phyloP scores from a whole-genome alignment of 2,113 vertebrate genomes.

The Plecotus auritus region DNA sequence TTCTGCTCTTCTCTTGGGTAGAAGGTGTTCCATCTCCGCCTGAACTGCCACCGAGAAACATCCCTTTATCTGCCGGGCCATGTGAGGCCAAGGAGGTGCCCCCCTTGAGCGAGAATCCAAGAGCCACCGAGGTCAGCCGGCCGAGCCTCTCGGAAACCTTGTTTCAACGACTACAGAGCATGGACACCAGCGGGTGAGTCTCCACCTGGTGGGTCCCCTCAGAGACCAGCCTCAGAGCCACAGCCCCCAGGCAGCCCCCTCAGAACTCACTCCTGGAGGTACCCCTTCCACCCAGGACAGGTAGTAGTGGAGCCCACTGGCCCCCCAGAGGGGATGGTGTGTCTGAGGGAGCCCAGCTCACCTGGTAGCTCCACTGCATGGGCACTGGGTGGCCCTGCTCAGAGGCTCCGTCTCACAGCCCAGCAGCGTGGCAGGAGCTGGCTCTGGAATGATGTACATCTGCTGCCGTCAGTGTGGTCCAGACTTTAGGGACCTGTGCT shows the following conservation, averaged over 20 bases:
- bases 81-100: conserved; percentile 84
- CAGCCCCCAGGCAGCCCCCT: too few species aligned
- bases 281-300: background rate
- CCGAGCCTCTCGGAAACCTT: conserved; percentile 85
- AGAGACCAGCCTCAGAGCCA: background rate
- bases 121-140: conserved; percentile 75
- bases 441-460: background rate
- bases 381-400: background rate
- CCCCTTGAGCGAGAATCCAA: conserved; percentile 51
- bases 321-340: fast-evolving
- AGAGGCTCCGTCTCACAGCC: background rate
- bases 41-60: conserved; percentile 91
- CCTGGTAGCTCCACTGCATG: fast-evolving
- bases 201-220: fast-evolving
- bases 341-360: background rate
- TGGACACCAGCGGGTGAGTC: conserved; percentile 89
- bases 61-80: conserved; percentile 56
- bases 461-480: background rate
- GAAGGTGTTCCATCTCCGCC: conserved; percentile 85
- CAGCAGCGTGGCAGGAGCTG: background rate
- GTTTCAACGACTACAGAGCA: conserved; percentile 87
- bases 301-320: fast-evolving
- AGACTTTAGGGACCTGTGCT: background rate
- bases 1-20: conserved; percentile 71
- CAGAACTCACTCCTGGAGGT: background rate